These are phyloP conservation scores for Cyprinella venusta DNA, from an alignment of 2,797 vertebrate species.

Conservation along the genomic window DNA sequence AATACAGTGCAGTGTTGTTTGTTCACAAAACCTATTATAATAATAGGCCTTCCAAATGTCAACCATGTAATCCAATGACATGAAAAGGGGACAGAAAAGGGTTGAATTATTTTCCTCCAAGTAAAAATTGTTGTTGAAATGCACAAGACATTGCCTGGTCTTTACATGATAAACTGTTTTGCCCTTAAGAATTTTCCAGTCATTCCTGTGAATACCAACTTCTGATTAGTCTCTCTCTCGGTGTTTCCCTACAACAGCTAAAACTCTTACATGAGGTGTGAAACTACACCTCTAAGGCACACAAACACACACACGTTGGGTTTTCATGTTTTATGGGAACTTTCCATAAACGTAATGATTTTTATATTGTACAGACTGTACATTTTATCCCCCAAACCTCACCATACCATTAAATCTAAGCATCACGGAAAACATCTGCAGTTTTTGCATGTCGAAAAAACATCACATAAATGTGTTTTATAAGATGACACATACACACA, in stretches of 20 bases:
- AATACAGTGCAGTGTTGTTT: not conserved
- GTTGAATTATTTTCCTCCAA: not conserved
- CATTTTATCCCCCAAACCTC: no score
- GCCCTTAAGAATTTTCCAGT: not conserved
- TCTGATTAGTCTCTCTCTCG: not conserved
- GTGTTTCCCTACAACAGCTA: not conserved
- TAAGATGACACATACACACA: not conserved
- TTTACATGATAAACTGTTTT: conserved; percentile 26
- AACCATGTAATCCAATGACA: no score
- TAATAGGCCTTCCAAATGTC: not conserved
- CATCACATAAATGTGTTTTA: no score
- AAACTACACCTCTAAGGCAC: conserved; percentile 12
- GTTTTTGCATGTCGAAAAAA: no score
- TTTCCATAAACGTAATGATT: no score
- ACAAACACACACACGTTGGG: not conserved
- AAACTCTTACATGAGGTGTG: conserved; percentile 14
- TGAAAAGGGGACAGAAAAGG: not conserved
- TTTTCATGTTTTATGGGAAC: no score
- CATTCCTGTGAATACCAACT: not conserved
- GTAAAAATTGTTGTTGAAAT: not conserved
- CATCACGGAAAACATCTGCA: no score
- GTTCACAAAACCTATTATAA: not conserved
- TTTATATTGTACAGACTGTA: no score
- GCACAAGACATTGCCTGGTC: not conserved
- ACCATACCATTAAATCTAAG: no score